phyloP scores from a whole-genome alignment of 2,797 vertebrate species.

The Iguana delicatissima region DNA sequence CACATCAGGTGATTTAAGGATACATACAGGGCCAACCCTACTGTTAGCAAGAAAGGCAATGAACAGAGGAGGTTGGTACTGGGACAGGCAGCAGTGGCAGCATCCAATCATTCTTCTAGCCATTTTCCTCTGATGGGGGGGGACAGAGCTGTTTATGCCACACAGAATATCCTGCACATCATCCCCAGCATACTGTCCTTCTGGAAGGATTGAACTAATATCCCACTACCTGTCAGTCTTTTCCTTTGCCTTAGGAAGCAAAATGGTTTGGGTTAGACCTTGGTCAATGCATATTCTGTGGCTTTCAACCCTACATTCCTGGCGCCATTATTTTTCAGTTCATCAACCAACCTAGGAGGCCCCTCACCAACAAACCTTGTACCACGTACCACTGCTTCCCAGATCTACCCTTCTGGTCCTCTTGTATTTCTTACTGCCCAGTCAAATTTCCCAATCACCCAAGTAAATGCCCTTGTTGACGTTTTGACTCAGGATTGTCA shows the following conservation, averaged over 20 bases:
- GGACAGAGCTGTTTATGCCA: too few species aligned
- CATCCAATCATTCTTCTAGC: too few species aligned
- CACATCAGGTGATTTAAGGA: neutral
- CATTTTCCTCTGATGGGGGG: too few species aligned
- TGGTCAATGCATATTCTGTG: too few species aligned
- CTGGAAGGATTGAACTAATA: too few species aligned
- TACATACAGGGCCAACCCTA: neutral
- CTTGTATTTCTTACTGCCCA: neutral
- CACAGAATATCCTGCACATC: too few species aligned
- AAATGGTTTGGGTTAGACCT: too few species aligned
- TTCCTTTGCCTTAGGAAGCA: too few species aligned
- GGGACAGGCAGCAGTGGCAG: too few species aligned
- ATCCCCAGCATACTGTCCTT: too few species aligned
- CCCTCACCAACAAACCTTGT: neutral
- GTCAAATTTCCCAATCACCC: neutral
- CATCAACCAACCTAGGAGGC: too few species aligned
- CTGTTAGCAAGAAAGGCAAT: neutral
- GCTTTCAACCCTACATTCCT: neutral
- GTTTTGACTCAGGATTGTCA: neutral
- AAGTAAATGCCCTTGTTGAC: neutral
- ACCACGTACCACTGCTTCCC: neutral
- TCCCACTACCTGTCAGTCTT: too few species aligned
- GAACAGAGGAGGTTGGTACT: neutral
- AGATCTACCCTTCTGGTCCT: neutral
- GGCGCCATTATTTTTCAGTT: neutral